These are phyloP conservation scores for Daubentonia madagascariensis DNA, from an alignment of 2,113 vertebrate species.

Conservation along the genomic window DNA sequence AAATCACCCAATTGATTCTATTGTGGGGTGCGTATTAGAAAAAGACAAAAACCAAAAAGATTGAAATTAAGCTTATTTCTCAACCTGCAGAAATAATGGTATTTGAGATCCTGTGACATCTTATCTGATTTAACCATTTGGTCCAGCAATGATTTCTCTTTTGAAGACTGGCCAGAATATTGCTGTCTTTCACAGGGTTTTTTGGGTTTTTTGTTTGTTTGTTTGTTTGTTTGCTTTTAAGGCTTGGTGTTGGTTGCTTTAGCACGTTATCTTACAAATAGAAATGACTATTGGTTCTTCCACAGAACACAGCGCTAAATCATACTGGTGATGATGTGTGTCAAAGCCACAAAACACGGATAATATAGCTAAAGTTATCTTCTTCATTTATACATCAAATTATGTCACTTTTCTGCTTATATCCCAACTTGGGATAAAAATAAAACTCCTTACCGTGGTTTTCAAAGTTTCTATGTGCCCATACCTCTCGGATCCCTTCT, in stretches of 20 bases:
- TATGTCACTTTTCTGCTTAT: not conserved
- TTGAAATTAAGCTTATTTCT: slow-evolving; percentile 44
- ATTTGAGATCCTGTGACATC: slow-evolving; percentile 26
- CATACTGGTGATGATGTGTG: not conserved
- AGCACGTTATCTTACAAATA: not conserved
- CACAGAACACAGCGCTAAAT: not conserved
- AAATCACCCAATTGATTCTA: slow-evolving; percentile 29
- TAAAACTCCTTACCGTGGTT: not conserved
- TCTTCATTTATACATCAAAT: not conserved
- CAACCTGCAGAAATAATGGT: not conserved
- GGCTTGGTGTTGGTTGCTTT: not conserved
- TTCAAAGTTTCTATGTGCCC: not conserved
- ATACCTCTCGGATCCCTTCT: not conserved
- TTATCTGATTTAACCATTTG: not conserved
- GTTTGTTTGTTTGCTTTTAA: too few relatives aligned
- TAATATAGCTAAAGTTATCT: not conserved
- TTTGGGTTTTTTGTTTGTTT: too few relatives aligned
- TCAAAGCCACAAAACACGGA: not conserved
- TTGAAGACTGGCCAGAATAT: not conserved
- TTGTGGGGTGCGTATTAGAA: not conserved
- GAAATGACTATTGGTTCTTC: not conserved
- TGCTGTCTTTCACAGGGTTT: not conserved
- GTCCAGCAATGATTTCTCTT: not conserved
- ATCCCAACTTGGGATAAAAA: not conserved
- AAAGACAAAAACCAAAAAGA: not conserved